These are phyloP conservation scores for Drosophila ustulata DNA, from an alignment of 2,888 invertebrate species.

Conservation along the genomic window DNA sequence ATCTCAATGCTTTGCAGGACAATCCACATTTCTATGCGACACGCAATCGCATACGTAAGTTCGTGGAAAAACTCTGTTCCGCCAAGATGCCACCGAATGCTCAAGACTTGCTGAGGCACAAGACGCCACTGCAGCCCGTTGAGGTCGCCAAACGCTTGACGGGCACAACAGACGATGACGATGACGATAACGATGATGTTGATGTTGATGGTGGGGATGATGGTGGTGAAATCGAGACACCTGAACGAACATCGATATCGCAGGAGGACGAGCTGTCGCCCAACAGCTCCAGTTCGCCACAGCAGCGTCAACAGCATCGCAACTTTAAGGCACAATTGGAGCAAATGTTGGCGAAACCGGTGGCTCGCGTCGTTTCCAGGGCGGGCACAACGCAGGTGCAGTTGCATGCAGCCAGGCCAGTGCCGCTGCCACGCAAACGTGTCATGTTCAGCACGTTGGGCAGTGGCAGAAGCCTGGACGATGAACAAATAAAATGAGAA, in stretches of 20 bases:
- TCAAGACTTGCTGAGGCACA: slow-evolving; percentile 62
- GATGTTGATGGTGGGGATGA: slow-evolving; percentile 14
- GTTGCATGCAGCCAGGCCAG: slow-evolving; percentile 55
- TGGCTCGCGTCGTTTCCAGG: slow-evolving; percentile 52
- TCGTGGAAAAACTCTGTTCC: slow-evolving; percentile 79
- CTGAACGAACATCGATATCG: slow-evolving; percentile 18
- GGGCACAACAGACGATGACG: slow-evolving; percentile 7
- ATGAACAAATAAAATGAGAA: slow-evolving; percentile 29
- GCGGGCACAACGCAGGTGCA: slow-evolving; percentile 20
- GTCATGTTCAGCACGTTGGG: slow-evolving; percentile 79
- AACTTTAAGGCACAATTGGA: slow-evolving; percentile 78
- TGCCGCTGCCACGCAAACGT: slow-evolving; percentile 83
- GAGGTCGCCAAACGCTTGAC: slow-evolving; percentile 39
- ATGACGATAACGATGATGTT: slow-evolving; percentile 23
- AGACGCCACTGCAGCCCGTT: slow-evolving; percentile 60
- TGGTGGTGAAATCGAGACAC: slow-evolving; percentile 1
- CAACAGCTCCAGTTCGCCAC: slow-evolving; percentile 36
- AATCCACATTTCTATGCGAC: slow-evolving; percentile 77
- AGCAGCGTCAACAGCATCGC: slow-evolving; percentile 15
- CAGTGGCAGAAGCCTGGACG: slow-evolving; percentile 38
- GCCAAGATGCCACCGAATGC: slow-evolving; percentile 69
- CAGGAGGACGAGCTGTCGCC: slow-evolving; percentile 4
- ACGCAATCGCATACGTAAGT: slow-evolving; percentile 78
- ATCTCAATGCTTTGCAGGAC: slow-evolving; percentile 51
- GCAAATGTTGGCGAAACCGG: slow-evolving; percentile 69